These are phyloP conservation scores for Xerus rutilus DNA, from an alignment of 2,797 vertebrate species.

Conservation along the genomic window DNA sequence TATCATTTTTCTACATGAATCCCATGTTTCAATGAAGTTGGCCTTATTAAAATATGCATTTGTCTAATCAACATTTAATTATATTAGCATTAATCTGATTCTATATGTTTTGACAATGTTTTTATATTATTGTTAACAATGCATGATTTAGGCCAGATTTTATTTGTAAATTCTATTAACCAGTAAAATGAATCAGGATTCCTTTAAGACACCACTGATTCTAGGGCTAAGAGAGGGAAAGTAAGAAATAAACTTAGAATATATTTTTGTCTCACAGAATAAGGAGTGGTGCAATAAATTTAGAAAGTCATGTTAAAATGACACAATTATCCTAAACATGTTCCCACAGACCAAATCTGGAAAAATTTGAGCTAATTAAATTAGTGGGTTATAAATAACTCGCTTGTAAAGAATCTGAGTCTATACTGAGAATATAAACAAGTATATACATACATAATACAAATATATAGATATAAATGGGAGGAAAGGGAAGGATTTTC, in stretches of 20 bases:
- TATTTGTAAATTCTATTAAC: not conserved
- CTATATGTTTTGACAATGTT: not conserved
- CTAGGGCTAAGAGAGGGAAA: not conserved
- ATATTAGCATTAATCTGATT: not conserved
- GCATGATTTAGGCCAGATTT: not conserved
- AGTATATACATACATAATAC: not conserved
- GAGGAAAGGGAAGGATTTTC: not conserved
- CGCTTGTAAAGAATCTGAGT: not conserved
- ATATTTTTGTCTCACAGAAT: not conserved
- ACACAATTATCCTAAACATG: not conserved
- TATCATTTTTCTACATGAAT: not conserved
- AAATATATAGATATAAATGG: not conserved
- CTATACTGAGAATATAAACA: not conserved
- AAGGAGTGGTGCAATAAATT: not conserved
- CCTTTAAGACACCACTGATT: not conserved
- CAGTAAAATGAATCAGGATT: not conserved
- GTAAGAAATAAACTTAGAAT: not conserved
- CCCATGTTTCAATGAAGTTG: not conserved
- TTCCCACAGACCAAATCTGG: not conserved
- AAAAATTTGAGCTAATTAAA: not conserved
- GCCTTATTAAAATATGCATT: not conserved
- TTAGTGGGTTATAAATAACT: not conserved
- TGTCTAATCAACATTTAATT: conserved; percentile 35
- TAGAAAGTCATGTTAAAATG: not conserved
- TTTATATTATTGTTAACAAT: not conserved